phyloP scores from a whole-genome alignment of 2,113 vertebrate species.

The Beaufortia kweichowensis region DNA sequence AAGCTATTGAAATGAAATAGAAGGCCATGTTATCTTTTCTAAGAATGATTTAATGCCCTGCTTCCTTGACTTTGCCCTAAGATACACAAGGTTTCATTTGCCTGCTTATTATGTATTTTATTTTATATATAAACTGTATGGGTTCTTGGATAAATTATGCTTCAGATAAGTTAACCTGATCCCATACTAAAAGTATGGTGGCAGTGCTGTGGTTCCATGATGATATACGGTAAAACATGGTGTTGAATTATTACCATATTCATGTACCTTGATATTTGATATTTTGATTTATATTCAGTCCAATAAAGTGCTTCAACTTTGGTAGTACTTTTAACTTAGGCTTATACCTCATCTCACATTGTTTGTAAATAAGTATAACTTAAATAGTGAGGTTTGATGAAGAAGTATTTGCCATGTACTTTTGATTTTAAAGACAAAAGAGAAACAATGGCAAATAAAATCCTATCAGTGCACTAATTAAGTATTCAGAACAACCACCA shows the following conservation, averaged over 20 bases:
- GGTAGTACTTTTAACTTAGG: too few relatives aligned
- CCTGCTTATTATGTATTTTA: conserved; percentile 52
- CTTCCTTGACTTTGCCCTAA: conserved; percentile 71
- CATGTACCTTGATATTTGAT: neutral
- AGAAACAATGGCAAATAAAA: too few relatives aligned
- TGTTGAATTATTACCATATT: neutral
- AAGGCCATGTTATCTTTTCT: conserved; percentile 69
- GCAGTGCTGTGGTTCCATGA: too few relatives aligned
- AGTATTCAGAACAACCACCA: too few relatives aligned
- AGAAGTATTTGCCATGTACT: too few relatives aligned
- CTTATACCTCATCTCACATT: too few relatives aligned
- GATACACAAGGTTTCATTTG: conserved; percentile 59
- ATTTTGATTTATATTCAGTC: neutral
- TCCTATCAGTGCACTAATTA: too few relatives aligned
- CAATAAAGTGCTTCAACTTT: too few relatives aligned
- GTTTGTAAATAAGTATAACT: too few relatives aligned
- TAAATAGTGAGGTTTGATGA: too few relatives aligned
- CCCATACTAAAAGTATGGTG: neutral
- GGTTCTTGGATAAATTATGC: conserved; percentile 60
- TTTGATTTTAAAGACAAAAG: too few relatives aligned
- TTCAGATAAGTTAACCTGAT: neutral
- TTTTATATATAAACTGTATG: conserved; percentile 61
- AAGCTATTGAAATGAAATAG: conserved; percentile 65
- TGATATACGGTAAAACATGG: neutral
- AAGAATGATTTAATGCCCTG: conserved; percentile 63